A percentile compares a stretch with the other conserved stretches of the same genome.
Conservation (phyloP, 2,797 vertebrate species). For the Epinephelus awoara region DNA sequence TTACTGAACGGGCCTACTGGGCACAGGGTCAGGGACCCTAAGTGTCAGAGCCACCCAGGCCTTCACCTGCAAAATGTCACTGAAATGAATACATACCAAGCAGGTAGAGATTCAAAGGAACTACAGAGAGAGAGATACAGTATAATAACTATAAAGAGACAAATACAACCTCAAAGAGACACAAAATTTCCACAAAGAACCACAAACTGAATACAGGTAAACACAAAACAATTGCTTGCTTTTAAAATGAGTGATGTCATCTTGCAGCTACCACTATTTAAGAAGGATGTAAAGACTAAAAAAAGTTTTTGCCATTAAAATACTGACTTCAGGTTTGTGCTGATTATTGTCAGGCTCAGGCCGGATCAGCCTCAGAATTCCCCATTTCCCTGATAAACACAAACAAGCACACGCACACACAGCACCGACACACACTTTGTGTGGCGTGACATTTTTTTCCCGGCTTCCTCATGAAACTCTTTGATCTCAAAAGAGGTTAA, state of each 20-base stretch:
- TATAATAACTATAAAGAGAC: no score
- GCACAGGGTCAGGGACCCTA: no score
- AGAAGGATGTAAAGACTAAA: no score
- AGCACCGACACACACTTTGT: conserved; percentile 13
- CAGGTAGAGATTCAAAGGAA: no score
- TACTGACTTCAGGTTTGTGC: neutral
- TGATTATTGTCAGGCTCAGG: neutral
- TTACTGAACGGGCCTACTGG: no score
- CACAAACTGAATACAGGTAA: no score
- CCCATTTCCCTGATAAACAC: conserved; percentile 15
- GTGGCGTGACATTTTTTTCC: conserved; percentile 25
- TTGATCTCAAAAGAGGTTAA: conserved; percentile 70
- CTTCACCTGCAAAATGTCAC: no score
- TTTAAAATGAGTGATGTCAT: neutral
- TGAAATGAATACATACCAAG: no score
- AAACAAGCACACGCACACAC: conserved; percentile 9
- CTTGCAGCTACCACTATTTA: neutral
- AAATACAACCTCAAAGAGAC: no score
- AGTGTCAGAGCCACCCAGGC: no score
- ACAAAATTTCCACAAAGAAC: no score
- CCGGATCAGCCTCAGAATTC: neutral
- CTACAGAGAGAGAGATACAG: no score
- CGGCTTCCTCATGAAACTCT: conserved; percentile 38
- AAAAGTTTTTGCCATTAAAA: neutral
- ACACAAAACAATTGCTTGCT: neutral